Evolutionary conservation across 2,888 invertebrate species (phyloP).

Genomic region (Scaptomyza flava): DNA sequence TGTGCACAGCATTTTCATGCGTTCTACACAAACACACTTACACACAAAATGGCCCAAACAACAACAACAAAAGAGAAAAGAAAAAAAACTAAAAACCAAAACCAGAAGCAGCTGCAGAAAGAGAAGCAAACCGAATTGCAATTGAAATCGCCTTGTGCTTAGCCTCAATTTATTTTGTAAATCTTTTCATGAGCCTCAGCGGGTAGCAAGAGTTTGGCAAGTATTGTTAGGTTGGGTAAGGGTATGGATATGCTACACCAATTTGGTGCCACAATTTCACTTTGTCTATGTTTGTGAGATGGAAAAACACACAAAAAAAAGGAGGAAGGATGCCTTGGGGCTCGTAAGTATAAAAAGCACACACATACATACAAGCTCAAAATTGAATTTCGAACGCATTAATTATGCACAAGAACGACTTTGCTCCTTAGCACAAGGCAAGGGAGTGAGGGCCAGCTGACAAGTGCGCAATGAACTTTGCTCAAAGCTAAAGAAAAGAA

Average conservation of each 20-base stretch:
- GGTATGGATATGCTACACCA: background rate
- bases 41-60: conserved; percentile 1
- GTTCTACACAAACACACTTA: background rate
- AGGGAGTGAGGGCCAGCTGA: conserved; percentile 8
- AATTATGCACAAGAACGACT: conserved; percentile 49
- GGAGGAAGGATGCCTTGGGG: background rate
- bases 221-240: background rate
- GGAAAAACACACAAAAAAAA: background rate
- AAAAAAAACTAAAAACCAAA: background rate
- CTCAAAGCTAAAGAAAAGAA: conserved; percentile 4
- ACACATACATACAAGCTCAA: conserved; percentile 17
- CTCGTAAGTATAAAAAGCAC: background rate
- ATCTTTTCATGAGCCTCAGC: conserved; percentile 26
- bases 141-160: conserved; percentile 33
- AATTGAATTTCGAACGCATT: conserved; percentile 58
- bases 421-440: conserved; percentile 13
- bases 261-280: conserved; percentile 12
- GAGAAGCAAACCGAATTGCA: conserved; percentile 14
- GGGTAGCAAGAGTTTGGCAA: background rate
- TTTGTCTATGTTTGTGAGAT: conserved; percentile 16
- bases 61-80: conserved; percentile 6
- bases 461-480: conserved; percentile 35
- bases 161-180: conserved; percentile 50
- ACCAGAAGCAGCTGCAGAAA: background rate
- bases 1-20: conserved; percentile 37